Percentiles rank a stretch among this genome's conserved stretches.
These are phyloP conservation scores for Altica lythri DNA, from an alignment of 2,888 invertebrate genomes.

Conservation along the genomic window DNA sequence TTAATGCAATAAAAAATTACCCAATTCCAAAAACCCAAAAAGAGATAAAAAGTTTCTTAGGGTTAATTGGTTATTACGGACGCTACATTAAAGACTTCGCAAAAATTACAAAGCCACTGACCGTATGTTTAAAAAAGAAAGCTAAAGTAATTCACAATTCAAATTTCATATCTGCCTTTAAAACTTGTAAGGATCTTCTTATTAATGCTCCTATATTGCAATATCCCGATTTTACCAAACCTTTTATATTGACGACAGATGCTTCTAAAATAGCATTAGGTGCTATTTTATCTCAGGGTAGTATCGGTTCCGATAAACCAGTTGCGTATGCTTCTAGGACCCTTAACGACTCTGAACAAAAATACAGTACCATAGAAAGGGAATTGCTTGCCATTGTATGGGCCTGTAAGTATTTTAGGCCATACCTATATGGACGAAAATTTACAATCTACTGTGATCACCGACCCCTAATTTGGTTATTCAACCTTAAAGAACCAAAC, in stretches of 20 bases:
- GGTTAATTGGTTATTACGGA: conserved; percentile 35
- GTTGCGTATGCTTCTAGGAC: conserved; percentile 34
- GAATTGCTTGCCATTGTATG: conserved; percentile 38
- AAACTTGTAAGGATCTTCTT: conserved; percentile 33
- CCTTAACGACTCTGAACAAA: conserved; percentile 27
- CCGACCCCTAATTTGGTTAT: conserved; percentile 32
- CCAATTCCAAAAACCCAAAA: conserved; percentile 35
- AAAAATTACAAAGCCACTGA: conserved; percentile 34
- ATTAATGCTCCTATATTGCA: conserved; percentile 34
- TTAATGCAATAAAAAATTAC: conserved; percentile 31
- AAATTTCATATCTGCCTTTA: conserved; percentile 27
- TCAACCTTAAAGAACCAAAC: conserved; percentile 20
- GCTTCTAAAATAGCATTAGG: conserved; percentile 37
- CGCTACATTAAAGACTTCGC: conserved; percentile 34
- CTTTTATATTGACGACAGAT: conserved; percentile 39
- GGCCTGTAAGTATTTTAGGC: no score
- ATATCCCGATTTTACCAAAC: conserved; percentile 40
- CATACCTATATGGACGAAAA: conserved; percentile 18
- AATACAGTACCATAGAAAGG: conserved; percentile 36
- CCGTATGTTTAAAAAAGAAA: conserved; percentile 31
- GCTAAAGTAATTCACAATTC: conserved; percentile 24
- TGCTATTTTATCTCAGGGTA: conserved; percentile 37
- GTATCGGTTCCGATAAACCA: conserved; percentile 32
- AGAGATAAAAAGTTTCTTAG: conserved; percentile 36
- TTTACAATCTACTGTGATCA: conserved; percentile 15